Base-by-base conservation (phyloP, 2,113 vertebrate species). In the Kryptolebias marmoratus region DNA sequence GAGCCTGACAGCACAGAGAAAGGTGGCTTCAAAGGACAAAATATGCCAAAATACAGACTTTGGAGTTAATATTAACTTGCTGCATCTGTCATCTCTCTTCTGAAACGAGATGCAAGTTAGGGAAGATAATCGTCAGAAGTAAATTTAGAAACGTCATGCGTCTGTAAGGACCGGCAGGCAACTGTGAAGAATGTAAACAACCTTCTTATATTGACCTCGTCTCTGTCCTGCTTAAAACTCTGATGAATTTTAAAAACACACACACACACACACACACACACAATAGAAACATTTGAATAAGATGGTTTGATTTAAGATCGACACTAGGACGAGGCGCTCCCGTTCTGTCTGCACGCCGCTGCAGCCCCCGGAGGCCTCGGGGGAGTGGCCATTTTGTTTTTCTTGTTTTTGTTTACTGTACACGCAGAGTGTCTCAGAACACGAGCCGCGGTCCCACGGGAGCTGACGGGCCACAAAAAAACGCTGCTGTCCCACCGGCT, bases 371-470 rank as follows among this genome's bases (percentile, higher is more conserved):
- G 0, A 42, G 36, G 52, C 71, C 59, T 32, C 30, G 1, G 27
- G 0, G 27, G 0, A 62, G 82, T 31, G 4, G 79, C 86, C 86
- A 91, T 89, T 87, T 88, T 88, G 81, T 85, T 71, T 71, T 27
- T 58, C 12, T 16, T 88, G 70, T 84, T 80, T 68, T 81, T 89
- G 73, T 89, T 85, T 75, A 55, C 22, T 30, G 10, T 44, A 30
- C 79, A 75, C 39, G 11, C 57, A 45, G 70, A 64, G 67, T 28
- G 60, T 62, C 44, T 81, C 45, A 62, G 63, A 54, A 54, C 79
- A 42, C 28, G 36, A 83, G 60, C 54, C 64, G n/a, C 15, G 13
- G 22, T 73, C 81, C 67, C 42, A 1, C 2, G 64, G 59, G 80
- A 27, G 57, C 67, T 75, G 83, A 84, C n/a, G 49, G 59, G 62